Conservation (phyloP, 2,797 vertebrate species). For the Diplodus puntazzo region DNA sequence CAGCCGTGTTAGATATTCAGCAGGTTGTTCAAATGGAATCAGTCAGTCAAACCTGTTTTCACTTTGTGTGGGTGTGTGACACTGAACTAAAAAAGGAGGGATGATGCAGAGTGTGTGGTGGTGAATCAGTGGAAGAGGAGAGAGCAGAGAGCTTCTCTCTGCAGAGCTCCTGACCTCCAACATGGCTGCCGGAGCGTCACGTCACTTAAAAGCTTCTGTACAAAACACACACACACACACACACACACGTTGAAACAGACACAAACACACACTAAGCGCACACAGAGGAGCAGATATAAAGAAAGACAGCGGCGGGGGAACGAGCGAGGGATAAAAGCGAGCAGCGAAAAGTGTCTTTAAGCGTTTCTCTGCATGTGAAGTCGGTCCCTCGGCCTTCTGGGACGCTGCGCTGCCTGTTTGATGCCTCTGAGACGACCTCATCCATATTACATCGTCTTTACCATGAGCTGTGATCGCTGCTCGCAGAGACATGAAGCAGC, state of each 20-base stretch:
- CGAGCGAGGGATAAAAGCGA: conserved; percentile 52
- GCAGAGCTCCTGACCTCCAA: not conserved
- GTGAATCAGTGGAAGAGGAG: not conserved
- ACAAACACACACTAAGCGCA: conserved; percentile 45
- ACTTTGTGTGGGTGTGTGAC: too few relatives aligned
- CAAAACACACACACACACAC: conserved; percentile 30
- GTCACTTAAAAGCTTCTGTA: conserved; percentile 13
- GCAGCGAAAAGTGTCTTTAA: conserved; percentile 58
- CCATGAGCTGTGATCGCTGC: conserved; percentile 70
- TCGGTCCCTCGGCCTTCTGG: conserved; percentile 67
- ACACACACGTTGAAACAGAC: conserved; percentile 49
- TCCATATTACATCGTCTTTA: conserved; percentile 79
- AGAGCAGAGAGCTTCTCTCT: not conserved
- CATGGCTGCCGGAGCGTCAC: not conserved
- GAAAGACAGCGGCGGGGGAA: conserved; percentile 4
- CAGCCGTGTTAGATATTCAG: not conserved
- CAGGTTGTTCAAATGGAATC: too few relatives aligned
- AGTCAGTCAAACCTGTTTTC: too few relatives aligned
- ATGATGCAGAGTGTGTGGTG: too few relatives aligned
- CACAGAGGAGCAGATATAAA: conserved; percentile 45
- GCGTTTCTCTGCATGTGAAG: conserved; percentile 67
- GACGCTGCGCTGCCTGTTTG: conserved; percentile 61
- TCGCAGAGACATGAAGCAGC: conserved; percentile 56
- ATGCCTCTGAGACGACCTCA: conserved; percentile 77
- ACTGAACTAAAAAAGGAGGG: too few relatives aligned